A percentile compares a stretch with the other conserved stretches of the same genome.
These are phyloP conservation scores for Fragum sueziense DNA, from an alignment of 2,888 invertebrate genomes.

Conservation along the genomic window DNA sequence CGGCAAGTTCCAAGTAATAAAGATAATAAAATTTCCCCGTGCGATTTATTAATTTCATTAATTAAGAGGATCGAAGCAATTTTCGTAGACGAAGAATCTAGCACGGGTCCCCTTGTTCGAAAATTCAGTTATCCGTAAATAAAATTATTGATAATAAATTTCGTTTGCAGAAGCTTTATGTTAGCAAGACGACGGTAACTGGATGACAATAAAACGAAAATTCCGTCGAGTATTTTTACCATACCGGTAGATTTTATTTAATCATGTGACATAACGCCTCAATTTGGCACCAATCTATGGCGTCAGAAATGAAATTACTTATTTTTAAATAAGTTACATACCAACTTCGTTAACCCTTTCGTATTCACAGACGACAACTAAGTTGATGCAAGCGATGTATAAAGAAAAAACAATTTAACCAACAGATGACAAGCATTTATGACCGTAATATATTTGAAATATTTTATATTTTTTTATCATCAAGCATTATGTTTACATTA, in stretches of 20 bases:
- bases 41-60: slow-evolving; percentile 67
- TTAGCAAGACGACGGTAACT: slow-evolving; percentile 2
- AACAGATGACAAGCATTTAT: too few species aligned
- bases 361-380: neutral
- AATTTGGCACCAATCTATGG: slow-evolving; percentile 19
- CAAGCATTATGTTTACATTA: too few species aligned
- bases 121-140: slow-evolving; percentile 69
- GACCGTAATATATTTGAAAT: too few species aligned
- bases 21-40: slow-evolving; percentile 50
- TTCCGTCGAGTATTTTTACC: slow-evolving; percentile 17
- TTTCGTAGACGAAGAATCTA: slow-evolving; percentile 35
- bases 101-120: slow-evolving; percentile 36
- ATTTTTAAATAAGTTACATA: slow-evolving; percentile 57
- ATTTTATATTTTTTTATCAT: too few species aligned
- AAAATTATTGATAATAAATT: slow-evolving; percentile 69
- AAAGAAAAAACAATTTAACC: too few species aligned
- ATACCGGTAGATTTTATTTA: slow-evolving; percentile 16
- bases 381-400: slow-evolving; percentile 7
- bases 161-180: slow-evolving; percentile 46
- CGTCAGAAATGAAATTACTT: slow-evolving; percentile 66
- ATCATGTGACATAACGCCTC: slow-evolving; percentile 27
- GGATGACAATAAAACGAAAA: slow-evolving; percentile 17
- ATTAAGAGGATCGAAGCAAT: slow-evolving; percentile 50
- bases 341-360: slow-evolving; percentile 42
- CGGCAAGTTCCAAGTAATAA: slow-evolving; percentile 23